phyloP scores from a whole-genome alignment of 2,888 invertebrate genomes.

The Platycnemis pennipes region DNA sequence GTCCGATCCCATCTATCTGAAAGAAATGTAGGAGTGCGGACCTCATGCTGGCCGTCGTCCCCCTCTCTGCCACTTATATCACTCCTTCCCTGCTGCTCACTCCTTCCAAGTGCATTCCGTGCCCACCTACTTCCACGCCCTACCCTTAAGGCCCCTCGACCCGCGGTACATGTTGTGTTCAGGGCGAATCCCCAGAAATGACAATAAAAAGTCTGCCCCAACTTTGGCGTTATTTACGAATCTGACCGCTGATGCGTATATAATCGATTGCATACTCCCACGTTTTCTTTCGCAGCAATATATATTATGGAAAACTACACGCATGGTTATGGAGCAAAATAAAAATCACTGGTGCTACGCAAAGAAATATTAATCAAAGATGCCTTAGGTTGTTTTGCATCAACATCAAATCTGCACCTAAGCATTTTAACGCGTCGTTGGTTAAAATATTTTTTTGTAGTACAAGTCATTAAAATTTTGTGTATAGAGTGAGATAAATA shows the following conservation, averaged over 20 bases:
- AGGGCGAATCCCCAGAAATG: background rate
- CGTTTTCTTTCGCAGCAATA: background rate
- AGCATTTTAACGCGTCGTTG: too few species aligned
- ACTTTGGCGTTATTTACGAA: background rate
- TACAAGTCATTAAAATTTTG: too few species aligned
- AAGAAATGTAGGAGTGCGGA: constrained; percentile 42
- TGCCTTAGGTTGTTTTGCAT: too few species aligned
- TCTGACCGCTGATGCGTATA: background rate
- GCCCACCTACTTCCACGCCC: background rate
- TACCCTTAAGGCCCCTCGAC: background rate
- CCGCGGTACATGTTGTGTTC: background rate
- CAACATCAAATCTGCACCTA: too few species aligned
- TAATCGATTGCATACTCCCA: background rate
- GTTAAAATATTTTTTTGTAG: too few species aligned
- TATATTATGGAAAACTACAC: background rate
- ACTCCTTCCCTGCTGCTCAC: background rate
- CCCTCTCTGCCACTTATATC: constrained; percentile 13
- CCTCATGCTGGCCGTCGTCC: constrained; percentile 20
- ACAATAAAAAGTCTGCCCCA: background rate
- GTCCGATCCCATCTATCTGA: constrained; percentile 54
- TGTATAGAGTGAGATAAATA: too few species aligned
- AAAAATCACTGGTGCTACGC: too few species aligned
- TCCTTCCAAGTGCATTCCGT: background rate
- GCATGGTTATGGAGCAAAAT: too few species aligned
- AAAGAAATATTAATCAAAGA: too few species aligned